These are phyloP conservation scores for Pseudanteris insignis DNA, from an alignment of 2,888 invertebrate genomes.

Conservation along the genomic window DNA sequence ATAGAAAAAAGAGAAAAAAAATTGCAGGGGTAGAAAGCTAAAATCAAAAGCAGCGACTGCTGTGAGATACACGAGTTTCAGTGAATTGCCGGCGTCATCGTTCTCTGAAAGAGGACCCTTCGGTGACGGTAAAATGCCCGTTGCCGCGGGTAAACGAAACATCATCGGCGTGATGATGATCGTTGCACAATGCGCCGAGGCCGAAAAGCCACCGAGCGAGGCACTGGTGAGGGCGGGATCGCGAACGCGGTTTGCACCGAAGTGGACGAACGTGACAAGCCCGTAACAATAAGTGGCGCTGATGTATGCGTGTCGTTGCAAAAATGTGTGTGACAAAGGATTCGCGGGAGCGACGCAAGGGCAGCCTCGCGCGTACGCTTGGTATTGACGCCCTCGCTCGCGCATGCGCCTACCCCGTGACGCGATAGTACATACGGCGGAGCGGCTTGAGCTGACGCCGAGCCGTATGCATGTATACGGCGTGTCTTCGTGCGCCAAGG, in stretches of 20 bases:
- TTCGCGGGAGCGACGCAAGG: constrained; percentile 57
- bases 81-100: background rate
- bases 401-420: constrained; percentile 59
- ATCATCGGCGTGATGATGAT: constrained; percentile 6
- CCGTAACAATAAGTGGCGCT: constrained; percentile 23
- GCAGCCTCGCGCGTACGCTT: constrained; percentile 44
- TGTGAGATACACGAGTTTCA: background rate
- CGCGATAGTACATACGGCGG: constrained; percentile 40
- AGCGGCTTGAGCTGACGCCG: constrained; percentile 4
- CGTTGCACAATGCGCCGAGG: constrained; percentile 3
- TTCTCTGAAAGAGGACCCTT: background rate
- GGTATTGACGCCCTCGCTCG: constrained; percentile 62
- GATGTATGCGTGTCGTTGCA: constrained; percentile 35
- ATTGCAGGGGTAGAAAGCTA: too few relatives aligned
- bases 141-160: constrained; percentile 1
- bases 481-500: constrained; percentile 11
- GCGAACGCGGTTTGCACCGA: constrained; percentile 12
- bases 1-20: too few relatives aligned
- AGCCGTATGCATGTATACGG: constrained; percentile 12
- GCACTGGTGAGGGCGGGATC: constrained; percentile 4
- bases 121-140: background rate
- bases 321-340: constrained; percentile 54
- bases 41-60: too few relatives aligned
- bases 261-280: constrained; percentile 32
- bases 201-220: constrained; percentile 11